Evolutionary conservation across 2,888 invertebrate species (phyloP).

Genomic region (Hemithea aestivaria): DNA sequence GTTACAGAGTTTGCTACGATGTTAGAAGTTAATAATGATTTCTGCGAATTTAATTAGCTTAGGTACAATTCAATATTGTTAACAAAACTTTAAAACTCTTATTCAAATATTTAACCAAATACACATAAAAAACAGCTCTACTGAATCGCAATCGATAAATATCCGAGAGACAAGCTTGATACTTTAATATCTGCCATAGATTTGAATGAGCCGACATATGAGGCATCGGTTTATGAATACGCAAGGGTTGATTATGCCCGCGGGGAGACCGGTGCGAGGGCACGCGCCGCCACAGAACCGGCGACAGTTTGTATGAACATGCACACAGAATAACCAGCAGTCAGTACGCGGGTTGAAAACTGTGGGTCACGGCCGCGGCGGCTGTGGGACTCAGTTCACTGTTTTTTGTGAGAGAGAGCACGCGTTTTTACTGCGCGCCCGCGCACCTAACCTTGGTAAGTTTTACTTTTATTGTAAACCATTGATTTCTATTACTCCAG

Average conservation of each 20-base stretch:
- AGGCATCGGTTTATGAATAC: constrained; percentile 62
- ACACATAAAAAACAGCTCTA: neutral
- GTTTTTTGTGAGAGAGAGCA: constrained; percentile 51
- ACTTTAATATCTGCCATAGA: constrained; percentile 15
- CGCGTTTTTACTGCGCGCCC: constrained; percentile 46
- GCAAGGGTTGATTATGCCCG: constrained; percentile 65
- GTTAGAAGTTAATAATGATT: too few species aligned
- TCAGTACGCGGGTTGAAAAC: constrained; percentile 48
- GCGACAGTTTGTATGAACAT: constrained; percentile 3
- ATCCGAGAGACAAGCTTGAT: constrained; percentile 14
- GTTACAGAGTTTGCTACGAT: too few species aligned
- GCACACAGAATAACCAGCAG: constrained; percentile 3
- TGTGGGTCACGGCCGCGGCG: constrained; percentile 57
- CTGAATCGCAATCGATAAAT: constrained; percentile 10
- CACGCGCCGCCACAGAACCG: constrained; percentile 37
- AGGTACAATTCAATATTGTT: too few species aligned
- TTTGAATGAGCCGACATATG: constrained; percentile 33
- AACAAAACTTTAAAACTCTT: too few species aligned
- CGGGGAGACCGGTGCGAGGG: constrained; percentile 42
- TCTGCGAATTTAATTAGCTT: too few species aligned
- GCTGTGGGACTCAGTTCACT: constrained; percentile 47
- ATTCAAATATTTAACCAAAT: too few species aligned
- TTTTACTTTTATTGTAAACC: constrained; percentile 21
- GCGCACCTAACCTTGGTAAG: constrained; percentile 45
- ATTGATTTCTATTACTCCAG: too few species aligned